Evolutionary conservation across 2,797 vertebrate genomes (phyloP).

Genomic region (Pipistrellus kuhlii): DNA sequence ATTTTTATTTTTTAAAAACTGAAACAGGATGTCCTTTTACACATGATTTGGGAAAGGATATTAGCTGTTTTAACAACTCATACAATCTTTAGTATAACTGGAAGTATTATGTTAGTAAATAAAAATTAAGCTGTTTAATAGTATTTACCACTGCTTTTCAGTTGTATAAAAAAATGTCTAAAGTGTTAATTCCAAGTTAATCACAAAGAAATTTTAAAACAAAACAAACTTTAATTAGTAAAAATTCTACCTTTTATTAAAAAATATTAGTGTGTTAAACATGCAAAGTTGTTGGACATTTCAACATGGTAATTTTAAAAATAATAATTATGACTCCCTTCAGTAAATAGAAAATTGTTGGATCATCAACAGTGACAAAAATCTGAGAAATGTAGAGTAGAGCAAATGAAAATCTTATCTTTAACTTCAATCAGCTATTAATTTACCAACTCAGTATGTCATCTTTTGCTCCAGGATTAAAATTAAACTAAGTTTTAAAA

Average conservation of each 20-base stretch:
- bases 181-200: not conserved
- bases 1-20: conserved; percentile 74
- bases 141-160: not conserved
- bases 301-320: conserved; percentile 30
- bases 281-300: conserved; percentile 39
- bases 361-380: conserved; percentile 63
- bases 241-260: conserved; percentile 58
- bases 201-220: not conserved
- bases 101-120: conserved; percentile 56
- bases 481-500: conserved; percentile 64
- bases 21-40: conserved; percentile 70
- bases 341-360: conserved; percentile 41
- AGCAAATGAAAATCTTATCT: conserved; percentile 1
- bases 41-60: conserved; percentile 49
- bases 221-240: not conserved
- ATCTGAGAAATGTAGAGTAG: not conserved
- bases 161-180: conserved; percentile 49
- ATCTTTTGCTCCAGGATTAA: conserved; percentile 16
- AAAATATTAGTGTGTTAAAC: conserved; percentile 50
- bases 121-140: conserved; percentile 70
- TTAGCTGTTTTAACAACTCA: conserved; percentile 24
- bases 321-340: not conserved
- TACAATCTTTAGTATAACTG: conserved; percentile 42
- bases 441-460: not conserved
- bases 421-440: conserved; percentile 51